A percentile compares a stretch with the other conserved stretches of the same genome.
Evolutionary conservation across 1,140 invertebrate genomes (phyloP).

Genomic region (Marisa cornuarietis): DNA sequence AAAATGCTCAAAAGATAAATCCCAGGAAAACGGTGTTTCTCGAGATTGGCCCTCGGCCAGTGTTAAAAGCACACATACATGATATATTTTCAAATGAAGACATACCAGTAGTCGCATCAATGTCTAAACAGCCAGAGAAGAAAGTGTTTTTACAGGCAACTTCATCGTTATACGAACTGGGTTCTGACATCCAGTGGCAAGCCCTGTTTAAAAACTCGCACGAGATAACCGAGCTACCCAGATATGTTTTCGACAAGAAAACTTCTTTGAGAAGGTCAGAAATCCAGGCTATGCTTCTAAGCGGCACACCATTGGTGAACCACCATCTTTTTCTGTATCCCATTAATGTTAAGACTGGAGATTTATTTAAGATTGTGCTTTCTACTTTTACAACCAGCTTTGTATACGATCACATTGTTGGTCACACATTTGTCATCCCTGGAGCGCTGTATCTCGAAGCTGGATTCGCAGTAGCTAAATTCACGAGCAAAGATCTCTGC

Average conservation of each 20-base stretch:
- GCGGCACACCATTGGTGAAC: background rate
- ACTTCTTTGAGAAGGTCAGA: background rate
- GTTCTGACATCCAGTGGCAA: constrained; percentile 8
- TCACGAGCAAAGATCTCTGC: background rate
- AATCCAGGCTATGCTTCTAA: background rate
- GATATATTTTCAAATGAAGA: constrained; percentile 19
- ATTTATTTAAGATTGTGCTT: constrained; percentile 16
- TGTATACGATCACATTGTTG: constrained; percentile 34
- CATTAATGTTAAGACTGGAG: background rate
- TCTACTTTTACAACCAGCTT: constrained; percentile 5
- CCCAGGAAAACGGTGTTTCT: constrained; percentile 23
- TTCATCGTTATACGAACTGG: constrained; percentile 12
- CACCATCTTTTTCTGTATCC: background rate
- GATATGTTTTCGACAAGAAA: constrained; percentile 14
- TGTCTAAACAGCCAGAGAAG: constrained; percentile 15
- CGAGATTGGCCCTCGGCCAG: constrained; percentile 38
- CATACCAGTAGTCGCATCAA: constrained; percentile 20
- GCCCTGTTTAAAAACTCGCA: background rate
- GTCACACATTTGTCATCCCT: constrained; percentile 26
- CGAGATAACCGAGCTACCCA: constrained; percentile 1
- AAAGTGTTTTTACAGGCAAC: background rate
- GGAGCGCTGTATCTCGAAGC: constrained; percentile 33
- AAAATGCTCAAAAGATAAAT: background rate
- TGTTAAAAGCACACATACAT: constrained; percentile 25
- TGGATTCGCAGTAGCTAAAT: constrained; percentile 28